These are phyloP conservation scores for Drosophila cardini DNA, from an alignment of 1,140 invertebrate genomes.

Conservation along the genomic window DNA sequence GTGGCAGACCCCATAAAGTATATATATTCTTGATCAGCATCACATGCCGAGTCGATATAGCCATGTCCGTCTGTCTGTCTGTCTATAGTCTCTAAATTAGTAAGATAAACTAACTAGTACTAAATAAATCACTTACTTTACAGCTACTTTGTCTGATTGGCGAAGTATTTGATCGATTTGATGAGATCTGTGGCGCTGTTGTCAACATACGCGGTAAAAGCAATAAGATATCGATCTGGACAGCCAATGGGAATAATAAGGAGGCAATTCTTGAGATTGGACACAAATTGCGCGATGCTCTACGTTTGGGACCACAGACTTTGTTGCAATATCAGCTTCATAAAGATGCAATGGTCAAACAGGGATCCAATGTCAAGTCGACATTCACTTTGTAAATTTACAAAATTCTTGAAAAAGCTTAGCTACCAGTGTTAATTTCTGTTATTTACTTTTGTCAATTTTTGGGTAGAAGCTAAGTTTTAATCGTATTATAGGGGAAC, in stretches of 20 bases:
- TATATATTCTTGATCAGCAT: too few species aligned
- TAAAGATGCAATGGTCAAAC: conserved; percentile 92
- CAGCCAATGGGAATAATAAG: conserved; percentile 90
- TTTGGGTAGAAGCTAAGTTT: conserved; percentile 11
- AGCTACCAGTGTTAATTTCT: background rate
- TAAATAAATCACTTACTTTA: background rate
- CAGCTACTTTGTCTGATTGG: conserved; percentile 96
- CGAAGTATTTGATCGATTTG: conserved; percentile 96
- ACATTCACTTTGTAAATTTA: conserved; percentile 89
- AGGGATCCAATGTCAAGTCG: conserved; percentile 92
- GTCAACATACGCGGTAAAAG: conserved; percentile 95
- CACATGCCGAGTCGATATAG: too few species aligned
- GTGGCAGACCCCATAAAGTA: too few species aligned
- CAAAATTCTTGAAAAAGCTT: conserved; percentile 7
- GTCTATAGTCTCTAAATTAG: too few species aligned
- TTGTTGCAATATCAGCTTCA: conserved; percentile 92
- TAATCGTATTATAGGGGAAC: conserved; percentile 11
- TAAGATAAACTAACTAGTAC: too few species aligned
- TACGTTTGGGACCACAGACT: conserved; percentile 85
- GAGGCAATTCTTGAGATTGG: conserved; percentile 92
- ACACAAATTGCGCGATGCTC: conserved; percentile 92
- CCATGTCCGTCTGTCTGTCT: too few species aligned
- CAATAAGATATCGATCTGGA: conserved; percentile 97
- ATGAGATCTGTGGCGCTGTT: conserved; percentile 97
- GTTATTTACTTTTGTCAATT: too few species aligned